Percentiles rank a stretch among this genome's conserved stretches.
Conservation (phyloP, 2,113 vertebrate species). For the Arizona elegans region DNA sequence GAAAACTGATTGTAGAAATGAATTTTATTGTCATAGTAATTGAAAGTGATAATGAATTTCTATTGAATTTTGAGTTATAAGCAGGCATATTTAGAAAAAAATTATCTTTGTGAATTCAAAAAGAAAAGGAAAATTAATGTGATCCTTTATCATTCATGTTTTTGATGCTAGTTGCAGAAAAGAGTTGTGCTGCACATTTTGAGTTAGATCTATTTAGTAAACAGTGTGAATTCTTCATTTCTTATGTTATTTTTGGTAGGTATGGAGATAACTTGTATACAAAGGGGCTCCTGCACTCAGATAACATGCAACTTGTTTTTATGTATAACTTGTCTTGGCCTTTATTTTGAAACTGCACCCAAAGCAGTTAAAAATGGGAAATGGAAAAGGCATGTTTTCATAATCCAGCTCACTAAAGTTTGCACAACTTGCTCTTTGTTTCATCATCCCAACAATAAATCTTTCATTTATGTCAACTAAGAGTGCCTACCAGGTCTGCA, state of each 20-base stretch:
- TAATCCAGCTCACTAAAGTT: slow-evolving; percentile 70
- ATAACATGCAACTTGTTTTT: slow-evolving; percentile 50
- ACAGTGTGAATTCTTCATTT: slow-evolving; percentile 24
- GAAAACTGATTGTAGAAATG: not conserved
- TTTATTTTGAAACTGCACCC: slow-evolving; percentile 63
- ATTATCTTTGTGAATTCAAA: not conserved
- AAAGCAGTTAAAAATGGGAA: slow-evolving; percentile 69
- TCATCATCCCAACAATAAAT: slow-evolving; percentile 74
- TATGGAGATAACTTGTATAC: slow-evolving; percentile 54
- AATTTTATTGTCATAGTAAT: not conserved
- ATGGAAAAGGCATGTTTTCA: slow-evolving; percentile 72
- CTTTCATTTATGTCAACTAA: slow-evolving; percentile 68
- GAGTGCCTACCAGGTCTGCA: slow-evolving; percentile 70
- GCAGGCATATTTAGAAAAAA: not conserved
- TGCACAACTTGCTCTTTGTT: slow-evolving; percentile 78
- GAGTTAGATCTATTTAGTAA: slow-evolving; percentile 31
- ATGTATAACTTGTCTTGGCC: slow-evolving; percentile 61
- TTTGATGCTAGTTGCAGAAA: slow-evolving; percentile 11
- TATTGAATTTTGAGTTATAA: not conserved
- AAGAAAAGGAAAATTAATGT: not conserved
- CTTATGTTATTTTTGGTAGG: slow-evolving; percentile 49
- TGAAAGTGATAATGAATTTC: not conserved
- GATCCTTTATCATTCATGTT: not conserved
- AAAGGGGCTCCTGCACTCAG: slow-evolving; percentile 54
- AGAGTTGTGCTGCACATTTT: slow-evolving; percentile 37